Evolutionary conservation across 1,140 invertebrate genomes (phyloP).

Genomic region (Pemphigus obesinymphae): DNA sequence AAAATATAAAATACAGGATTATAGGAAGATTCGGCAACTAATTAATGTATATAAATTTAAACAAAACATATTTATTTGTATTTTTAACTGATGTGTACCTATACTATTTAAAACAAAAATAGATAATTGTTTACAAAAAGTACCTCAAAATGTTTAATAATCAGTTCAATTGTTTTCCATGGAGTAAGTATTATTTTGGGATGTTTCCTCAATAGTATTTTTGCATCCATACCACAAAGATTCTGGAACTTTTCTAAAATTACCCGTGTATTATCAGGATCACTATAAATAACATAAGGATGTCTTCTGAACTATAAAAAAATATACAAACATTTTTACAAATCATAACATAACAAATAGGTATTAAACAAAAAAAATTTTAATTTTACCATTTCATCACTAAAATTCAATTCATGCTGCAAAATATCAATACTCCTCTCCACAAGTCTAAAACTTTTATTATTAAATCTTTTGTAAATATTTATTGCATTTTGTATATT

Average conservation of each 20-base stretch:
- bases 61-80: neutral
- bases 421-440: constrained; percentile 17
- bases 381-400: neutral
- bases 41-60: no score
- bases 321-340: neutral
- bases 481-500: neutral
- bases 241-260: constrained; percentile 17
- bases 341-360: neutral
- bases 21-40: no score
- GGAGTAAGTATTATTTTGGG: constrained; percentile 24
- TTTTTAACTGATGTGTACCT: no score
- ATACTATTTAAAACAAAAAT: no score
- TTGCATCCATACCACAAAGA: constrained; percentile 12
- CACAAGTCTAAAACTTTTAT: constrained; percentile 21
- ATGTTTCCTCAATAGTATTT: constrained; percentile 1
- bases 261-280: constrained; percentile 5
- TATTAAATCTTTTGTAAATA: neutral
- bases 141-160: constrained; percentile 22
- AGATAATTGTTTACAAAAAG: neutral
- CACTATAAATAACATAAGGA: constrained; percentile 20
- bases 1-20: no score
- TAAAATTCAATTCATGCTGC: constrained; percentile 6
- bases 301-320: neutral
- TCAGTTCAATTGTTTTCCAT: neutral
- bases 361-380: neutral